Conservation (phyloP, 2,113 vertebrate species). For the Nettapus auritus region DNA sequence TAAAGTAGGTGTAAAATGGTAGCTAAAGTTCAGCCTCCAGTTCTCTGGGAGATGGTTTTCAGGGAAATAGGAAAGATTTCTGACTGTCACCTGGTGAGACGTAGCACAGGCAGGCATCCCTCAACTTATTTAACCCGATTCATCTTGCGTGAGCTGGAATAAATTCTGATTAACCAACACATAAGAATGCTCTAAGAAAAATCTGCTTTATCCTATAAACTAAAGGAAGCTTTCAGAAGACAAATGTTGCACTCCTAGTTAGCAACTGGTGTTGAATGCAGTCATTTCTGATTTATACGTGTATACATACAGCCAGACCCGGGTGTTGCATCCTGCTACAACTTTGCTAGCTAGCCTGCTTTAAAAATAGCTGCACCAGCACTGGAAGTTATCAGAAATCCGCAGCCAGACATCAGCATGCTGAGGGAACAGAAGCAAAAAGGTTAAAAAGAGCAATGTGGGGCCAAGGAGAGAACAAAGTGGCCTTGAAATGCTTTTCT, state of each 20-base stretch:
- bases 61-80: too few species aligned
- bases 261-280: too few species aligned
- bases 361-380: background rate
- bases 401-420: background rate
- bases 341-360: background rate
- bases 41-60: background rate
- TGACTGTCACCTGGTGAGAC: too few species aligned
- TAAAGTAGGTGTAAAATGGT: background rate
- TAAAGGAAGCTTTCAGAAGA: background rate
- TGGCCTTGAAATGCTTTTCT: background rate
- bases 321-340: background rate
- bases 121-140: too few species aligned
- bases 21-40: background rate
- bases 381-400: background rate
- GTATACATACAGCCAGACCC: background rate
- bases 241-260: accelerated
- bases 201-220: background rate
- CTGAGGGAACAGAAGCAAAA: background rate
- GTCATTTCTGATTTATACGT: background rate
- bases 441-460: background rate
- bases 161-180: background rate
- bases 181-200: accelerated
- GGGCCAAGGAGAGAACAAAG: background rate
- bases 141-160: background rate
- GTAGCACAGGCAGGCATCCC: background rate